Percentiles rank a stretch among this genome's conserved stretches.
Conservation (phyloP, 1,140 invertebrate genomes). For the Mya arenaria region DNA sequence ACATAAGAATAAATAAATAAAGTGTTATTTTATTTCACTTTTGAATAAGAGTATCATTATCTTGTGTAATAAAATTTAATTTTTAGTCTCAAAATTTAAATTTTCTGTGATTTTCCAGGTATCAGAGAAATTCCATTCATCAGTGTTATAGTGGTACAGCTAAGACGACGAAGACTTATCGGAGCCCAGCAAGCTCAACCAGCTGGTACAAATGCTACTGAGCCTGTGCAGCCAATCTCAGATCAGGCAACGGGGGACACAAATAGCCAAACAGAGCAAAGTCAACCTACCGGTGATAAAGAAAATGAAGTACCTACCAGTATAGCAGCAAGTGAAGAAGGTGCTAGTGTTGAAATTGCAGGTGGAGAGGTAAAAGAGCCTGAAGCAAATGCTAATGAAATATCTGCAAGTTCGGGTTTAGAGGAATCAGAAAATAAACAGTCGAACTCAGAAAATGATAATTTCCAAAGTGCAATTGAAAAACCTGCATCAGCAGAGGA, state of each 20-base stretch:
- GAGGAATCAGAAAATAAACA: background rate
- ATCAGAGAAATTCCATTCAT: constrained; percentile 55
- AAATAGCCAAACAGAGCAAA: too few species aligned
- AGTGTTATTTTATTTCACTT: too few species aligned
- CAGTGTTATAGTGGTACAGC: constrained; percentile 42
- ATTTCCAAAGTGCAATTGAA: background rate
- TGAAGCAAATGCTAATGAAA: background rate
- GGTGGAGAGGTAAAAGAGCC: background rate
- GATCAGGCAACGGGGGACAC: too few species aligned
- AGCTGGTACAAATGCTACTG: background rate
- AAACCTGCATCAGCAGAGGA: background rate
- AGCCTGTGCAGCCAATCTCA: background rate
- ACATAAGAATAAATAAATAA: too few species aligned
- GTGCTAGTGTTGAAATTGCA: background rate
- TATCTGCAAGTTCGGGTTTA: background rate
- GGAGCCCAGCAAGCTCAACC: background rate
- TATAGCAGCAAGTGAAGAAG: background rate
- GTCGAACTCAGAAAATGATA: background rate
- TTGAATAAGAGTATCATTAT: too few species aligned
- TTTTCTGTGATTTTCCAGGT: constrained; percentile 24
- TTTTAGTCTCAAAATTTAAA: background rate
- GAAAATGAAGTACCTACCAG: background rate
- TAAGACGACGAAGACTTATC: constrained; percentile 16
- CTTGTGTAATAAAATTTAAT: too few species aligned
- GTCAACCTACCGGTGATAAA: too few species aligned